A percentile compares a stretch with the other conserved stretches of the same genome.
These are phyloP conservation scores for Rhagophthalmus giganteus DNA, from an alignment of 2,888 invertebrate genomes.

Conservation along the genomic window DNA sequence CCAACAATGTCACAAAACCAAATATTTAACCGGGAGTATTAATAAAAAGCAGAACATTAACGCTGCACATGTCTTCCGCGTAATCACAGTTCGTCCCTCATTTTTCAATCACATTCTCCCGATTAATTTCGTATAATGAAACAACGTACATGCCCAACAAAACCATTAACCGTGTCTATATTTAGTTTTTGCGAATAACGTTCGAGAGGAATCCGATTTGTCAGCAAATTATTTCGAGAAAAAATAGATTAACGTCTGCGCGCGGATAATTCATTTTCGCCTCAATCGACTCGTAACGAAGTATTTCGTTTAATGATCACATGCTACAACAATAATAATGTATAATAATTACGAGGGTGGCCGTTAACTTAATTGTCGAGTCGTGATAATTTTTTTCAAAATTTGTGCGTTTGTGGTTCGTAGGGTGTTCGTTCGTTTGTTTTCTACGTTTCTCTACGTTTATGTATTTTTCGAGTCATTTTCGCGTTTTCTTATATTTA, in stretches of 20 bases:
- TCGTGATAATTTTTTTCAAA: conserved; percentile 5
- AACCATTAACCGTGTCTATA: conserved; percentile 22
- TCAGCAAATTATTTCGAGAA: conserved; percentile 21
- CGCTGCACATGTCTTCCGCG: neutral
- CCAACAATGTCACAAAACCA: neutral
- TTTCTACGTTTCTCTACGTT: conserved; percentile 1
- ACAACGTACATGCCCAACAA: neutral
- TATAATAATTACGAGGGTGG: conserved; percentile 6
- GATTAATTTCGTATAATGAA: no score
- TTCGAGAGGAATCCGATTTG: conserved; percentile 26
- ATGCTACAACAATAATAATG: conserved; percentile 4
- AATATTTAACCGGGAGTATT: neutral
- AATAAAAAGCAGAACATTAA: neutral
- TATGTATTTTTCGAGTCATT: conserved; percentile 10
- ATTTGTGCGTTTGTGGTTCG: conserved; percentile 9
- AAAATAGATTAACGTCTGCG: conserved; percentile 21
- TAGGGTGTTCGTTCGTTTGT: neutral
- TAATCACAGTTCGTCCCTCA: neutral
- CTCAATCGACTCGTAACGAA: conserved; percentile 5
- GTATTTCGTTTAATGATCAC: conserved; percentile 5
- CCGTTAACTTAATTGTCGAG: conserved; percentile 6
- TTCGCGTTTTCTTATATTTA: conserved; percentile 19
- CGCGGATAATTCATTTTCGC: conserved; percentile 10
- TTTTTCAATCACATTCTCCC: neutral
- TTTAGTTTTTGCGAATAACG: conserved; percentile 23